These are phyloP conservation scores for Sturnus vulgaris DNA, from an alignment of 2,113 vertebrate species.

Conservation along the genomic window DNA sequence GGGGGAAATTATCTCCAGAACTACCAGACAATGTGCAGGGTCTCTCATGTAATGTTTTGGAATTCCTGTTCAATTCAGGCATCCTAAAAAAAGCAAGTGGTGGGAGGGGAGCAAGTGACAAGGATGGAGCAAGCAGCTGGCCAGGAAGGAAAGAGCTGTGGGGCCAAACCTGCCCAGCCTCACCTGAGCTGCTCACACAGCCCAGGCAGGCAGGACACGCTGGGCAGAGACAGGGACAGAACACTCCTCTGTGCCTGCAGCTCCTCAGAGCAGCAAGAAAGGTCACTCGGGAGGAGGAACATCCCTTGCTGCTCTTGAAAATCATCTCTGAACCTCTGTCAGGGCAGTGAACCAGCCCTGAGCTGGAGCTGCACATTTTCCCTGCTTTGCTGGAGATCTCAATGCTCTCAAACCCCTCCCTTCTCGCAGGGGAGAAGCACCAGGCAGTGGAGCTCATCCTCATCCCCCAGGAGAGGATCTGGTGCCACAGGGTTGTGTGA, in stretches of 20 bases:
- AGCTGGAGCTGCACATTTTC: not conserved
- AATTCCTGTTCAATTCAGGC: not conserved
- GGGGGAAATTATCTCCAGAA: not conserved
- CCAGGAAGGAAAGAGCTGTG: not conserved
- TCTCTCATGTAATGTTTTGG: not conserved
- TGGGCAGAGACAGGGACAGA: not conserved
- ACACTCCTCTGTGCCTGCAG: not conserved
- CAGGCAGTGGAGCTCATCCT: not conserved
- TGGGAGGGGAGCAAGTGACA: not conserved
- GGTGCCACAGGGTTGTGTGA: rapidly evolving
- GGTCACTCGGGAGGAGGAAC: not conserved
- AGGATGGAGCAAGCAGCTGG: not conserved
- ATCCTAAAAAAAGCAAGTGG: not conserved
- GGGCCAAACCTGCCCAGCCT: not conserved
- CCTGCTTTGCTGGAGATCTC: not conserved
- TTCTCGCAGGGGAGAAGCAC: not conserved
- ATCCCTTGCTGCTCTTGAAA: not conserved
- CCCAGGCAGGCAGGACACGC: not conserved
- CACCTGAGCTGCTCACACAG: not conserved
- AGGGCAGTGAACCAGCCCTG: not conserved
- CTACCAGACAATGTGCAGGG: not conserved
- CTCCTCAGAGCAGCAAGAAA: not conserved
- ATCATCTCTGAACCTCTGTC: not conserved
- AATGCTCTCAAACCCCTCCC: not conserved
- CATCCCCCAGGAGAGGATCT: rapidly evolving